Evolutionary conservation across 2,888 invertebrate species (phyloP).

Genomic region (Entomobrya proxima): DNA sequence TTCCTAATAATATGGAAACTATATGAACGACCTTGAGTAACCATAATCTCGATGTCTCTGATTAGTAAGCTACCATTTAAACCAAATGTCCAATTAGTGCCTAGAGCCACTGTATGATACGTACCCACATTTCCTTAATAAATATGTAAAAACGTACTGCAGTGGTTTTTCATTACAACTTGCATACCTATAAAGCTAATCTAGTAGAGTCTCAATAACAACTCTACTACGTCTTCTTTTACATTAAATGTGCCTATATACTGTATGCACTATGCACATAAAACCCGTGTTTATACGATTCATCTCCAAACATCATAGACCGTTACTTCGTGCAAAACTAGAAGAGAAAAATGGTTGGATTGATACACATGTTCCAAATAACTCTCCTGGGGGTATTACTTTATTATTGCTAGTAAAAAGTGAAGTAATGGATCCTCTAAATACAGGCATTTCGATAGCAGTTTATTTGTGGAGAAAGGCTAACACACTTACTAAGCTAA

Average conservation of each 20-base stretch:
- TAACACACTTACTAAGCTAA: background rate
- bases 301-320: background rate
- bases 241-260: background rate
- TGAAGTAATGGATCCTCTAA: conserved; percentile 45
- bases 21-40: background rate
- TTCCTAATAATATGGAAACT: no score
- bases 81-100: background rate
- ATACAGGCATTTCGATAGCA: conserved; percentile 34
- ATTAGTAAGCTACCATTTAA: background rate
- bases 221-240: background rate
- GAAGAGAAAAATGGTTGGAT: conserved; percentile 44
- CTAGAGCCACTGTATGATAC: background rate
- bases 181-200: background rate
- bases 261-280: background rate
- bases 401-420: conserved; percentile 39
- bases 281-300: background rate
- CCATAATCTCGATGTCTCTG: background rate
- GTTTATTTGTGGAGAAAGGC: conserved; percentile 29
- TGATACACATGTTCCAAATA: conserved; percentile 51
- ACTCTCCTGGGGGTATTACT: conserved; percentile 43
- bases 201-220: background rate
- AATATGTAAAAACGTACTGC: background rate
- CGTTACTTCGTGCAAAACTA: conserved; percentile 21
- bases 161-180: background rate
- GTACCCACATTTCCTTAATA: background rate